phyloP scores from a whole-genome alignment of 1,140 invertebrate species.

The Drosophila truncata region DNA sequence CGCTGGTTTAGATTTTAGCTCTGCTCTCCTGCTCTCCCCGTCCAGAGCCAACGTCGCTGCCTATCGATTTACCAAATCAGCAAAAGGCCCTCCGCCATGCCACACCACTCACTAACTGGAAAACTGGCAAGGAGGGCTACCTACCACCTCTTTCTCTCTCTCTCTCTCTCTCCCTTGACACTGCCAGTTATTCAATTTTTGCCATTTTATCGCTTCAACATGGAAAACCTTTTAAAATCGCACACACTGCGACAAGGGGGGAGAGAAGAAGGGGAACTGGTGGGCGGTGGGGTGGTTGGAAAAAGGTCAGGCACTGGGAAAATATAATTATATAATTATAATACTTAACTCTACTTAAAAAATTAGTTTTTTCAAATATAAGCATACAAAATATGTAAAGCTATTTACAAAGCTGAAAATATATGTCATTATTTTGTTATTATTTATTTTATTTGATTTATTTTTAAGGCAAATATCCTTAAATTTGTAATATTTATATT shows the following conservation, averaged over 20 bases:
- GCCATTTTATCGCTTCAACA: slow-evolving; percentile 73
- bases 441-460: not conserved
- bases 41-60: not conserved
- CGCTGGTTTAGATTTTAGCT: slow-evolving; percentile 52
- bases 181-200: slow-evolving; percentile 77
- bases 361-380: not conserved
- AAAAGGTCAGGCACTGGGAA: not conserved
- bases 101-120: not conserved
- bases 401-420: not conserved
- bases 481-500: not conserved
- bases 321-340: not conserved
- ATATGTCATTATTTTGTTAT: not conserved
- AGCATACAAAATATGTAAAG: not conserved
- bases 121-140: slow-evolving; percentile 1
- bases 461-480: not conserved
- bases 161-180: slow-evolving; percentile 22
- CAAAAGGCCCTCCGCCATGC: slow-evolving; percentile 2
- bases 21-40: not conserved
- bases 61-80: slow-evolving; percentile 56
- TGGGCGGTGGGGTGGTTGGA: not conserved
- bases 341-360: no score
- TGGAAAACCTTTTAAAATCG: slow-evolving; percentile 77
- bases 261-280: not conserved
- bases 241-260: slow-evolving; percentile 36
- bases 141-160: not conserved